Base-by-base conservation (phyloP, 2,888 invertebrate species). In the Melitaea athalia region DNA sequence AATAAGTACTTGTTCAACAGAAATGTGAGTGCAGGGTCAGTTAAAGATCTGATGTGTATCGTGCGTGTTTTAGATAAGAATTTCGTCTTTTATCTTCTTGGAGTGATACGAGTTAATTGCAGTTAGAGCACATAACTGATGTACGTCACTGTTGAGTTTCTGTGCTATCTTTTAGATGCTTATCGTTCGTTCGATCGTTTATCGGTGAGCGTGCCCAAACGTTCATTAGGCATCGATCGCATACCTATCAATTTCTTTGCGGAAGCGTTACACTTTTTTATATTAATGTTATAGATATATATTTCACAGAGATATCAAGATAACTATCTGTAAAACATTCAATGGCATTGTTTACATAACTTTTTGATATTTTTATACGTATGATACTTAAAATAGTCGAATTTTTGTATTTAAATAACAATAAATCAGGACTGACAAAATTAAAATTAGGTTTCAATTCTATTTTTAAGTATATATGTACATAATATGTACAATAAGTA, bases 131-230 rank as follows among this genome's bases (percentile, higher is more conserved):
- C 72, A 75, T 69, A 66, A 49, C 63, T 63, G 57, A 61, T 5
- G 38, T 72, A 70, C 69, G 57, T 31, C 63, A 45, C 57, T 59
- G 68, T 57, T 61, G 69, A 64, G 61, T 71, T 50, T 67, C 65
- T 65, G 69, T 55, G 64, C 76, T 88, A 89, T 90, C 89, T 83
- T 69, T 72, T 75, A 80, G 86, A 88, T 88, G 75, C 72, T 81
- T 85, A 89, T 91, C 89, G n/a, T n/a, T n/a, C n/a, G n/a, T n/a
- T n/a, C n/a, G n/a, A 82, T 73, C 63, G 49, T 65, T 79, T 86
- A 88, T 87, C 88, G 81, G 74, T 69, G 80, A 81, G 83, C 89
- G 89, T 90, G 91, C 81, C 79, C 59, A 64, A 73, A 69, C 69
- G 66, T 53, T 50, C 47, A 47, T 67, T 67, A 52, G 59, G 47